Evolutionary conservation across 2,797 vertebrate species (phyloP).

Genomic region (Corythornis leucogaster): DNA sequence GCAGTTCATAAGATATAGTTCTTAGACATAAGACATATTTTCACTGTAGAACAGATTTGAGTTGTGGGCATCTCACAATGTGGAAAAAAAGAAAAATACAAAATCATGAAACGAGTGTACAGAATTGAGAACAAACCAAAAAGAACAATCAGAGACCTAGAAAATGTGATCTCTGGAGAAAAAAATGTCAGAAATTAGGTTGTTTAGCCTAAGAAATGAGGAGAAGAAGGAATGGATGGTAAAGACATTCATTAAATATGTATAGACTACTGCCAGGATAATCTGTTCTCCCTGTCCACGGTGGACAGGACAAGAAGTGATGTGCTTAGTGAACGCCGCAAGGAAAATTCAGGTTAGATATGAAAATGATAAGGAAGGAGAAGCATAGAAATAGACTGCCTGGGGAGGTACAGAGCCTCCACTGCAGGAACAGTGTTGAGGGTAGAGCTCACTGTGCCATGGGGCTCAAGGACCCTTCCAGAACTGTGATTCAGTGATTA

Average conservation of each 20-base stretch:
- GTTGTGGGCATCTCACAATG: background rate
- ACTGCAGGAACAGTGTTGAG: background rate
- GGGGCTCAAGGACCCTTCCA: background rate
- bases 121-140: background rate
- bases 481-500: background rate
- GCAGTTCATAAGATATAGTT: background rate
- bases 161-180: background rate
- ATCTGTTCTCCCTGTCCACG: background rate
- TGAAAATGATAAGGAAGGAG: conserved; percentile 4
- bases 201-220: background rate
- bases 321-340: background rate
- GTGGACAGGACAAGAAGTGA: background rate
- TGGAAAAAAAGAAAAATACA: background rate
- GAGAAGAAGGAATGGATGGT: background rate
- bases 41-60: background rate
- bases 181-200: background rate
- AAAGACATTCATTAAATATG: background rate
- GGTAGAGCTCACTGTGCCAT: background rate
- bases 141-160: background rate
- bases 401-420: background rate
- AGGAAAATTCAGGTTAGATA: conserved; percentile 19
- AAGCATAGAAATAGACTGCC: conserved; percentile 9
- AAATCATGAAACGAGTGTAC: background rate
- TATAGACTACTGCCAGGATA: background rate
- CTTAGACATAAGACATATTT: background rate